Evolutionary conservation across 2,113 vertebrate species (phyloP), one percentile per base, ranked within the genome.

Genomic region (Mirounga angustirostris): DNA sequence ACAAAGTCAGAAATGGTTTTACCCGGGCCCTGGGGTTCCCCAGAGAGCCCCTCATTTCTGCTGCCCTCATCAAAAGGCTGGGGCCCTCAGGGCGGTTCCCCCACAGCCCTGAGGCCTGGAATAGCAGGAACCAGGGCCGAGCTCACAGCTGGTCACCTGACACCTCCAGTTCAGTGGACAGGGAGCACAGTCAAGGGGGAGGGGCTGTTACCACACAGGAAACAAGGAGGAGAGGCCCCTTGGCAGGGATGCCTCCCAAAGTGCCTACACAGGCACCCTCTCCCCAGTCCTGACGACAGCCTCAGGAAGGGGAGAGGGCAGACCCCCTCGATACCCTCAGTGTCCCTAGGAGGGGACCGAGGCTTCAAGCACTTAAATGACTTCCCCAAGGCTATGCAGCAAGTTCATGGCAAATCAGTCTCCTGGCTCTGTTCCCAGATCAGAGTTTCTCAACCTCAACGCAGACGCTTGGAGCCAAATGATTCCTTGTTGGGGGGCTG

Each of bases 61-160:
- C 92, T 96, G 94, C 19, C 94, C 91, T 98, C 97, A 98, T 95
- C 97, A 96, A 94, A 96, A 89, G 63, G 59, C 69, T 40, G 89
- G 88, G 93, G 93, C 93, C 93, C 43, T 54, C 50, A 2, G 92
- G 84, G 79, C 4, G 0, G 40, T 12, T 59, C 22, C n/a, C 28
- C 59, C 63, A 36, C 36, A 59, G 73, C 58, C 21, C 26, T 22
- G 46, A 50, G 84, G 85, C 71, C 65, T 22, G 7, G 65, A 65
- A 67, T 21, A 46, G 67, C 76, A 86, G 52, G 43, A 90, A 26
- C 5, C 19, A 50, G 67, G 36, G 24, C 28, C 7, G 46, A 79
- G 46, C 26, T 43, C 36, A 10, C 2, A 7, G n/a, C 46, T 2
- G 8, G 52, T 96, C 79, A 83, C 80, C 91, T 93, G 78, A 94